Evolutionary conservation across 2,888 invertebrate species (phyloP).

Genomic region (Agriotes lineatus): DNA sequence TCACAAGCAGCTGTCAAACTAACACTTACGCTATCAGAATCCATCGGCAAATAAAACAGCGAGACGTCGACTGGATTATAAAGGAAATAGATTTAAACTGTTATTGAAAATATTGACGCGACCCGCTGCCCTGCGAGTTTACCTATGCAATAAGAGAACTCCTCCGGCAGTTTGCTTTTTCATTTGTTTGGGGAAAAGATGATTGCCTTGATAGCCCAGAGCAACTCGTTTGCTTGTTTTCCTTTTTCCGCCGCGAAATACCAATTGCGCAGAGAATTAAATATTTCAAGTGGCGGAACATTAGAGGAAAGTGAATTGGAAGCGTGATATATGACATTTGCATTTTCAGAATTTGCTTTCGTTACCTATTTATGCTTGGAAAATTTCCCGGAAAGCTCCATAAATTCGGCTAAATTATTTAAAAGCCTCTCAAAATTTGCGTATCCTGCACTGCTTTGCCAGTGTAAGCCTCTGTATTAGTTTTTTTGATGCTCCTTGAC

Average conservation of each 20-base stretch:
- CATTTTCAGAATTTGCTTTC: background rate
- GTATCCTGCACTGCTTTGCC: background rate
- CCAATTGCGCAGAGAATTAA: constrained; percentile 1
- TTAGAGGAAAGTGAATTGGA: background rate
- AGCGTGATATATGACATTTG: constrained; percentile 4
- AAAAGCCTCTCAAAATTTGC: background rate
- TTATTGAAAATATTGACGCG: constrained; percentile 30
- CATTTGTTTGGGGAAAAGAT: constrained; percentile 24
- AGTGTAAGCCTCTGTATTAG: background rate
- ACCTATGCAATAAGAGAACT: constrained; percentile 16
- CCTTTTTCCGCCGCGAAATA: background rate
- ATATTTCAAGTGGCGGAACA: background rate
- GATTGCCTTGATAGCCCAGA: constrained; percentile 8
- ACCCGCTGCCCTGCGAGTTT: constrained; percentile 16
- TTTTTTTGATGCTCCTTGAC: background rate
- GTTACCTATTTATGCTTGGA: background rate
- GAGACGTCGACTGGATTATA: constrained; percentile 22
- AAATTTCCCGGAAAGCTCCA: background rate
- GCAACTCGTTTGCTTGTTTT: constrained; percentile 14
- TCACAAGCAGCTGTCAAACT: constrained; percentile 40
- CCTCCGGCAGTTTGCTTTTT: constrained; percentile 23
- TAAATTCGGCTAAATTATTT: constrained; percentile 7
- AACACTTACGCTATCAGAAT: constrained; percentile 31
- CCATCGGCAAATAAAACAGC: constrained; percentile 35
- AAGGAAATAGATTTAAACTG: constrained; percentile 23